Evolutionary conservation across 2,888 invertebrate genomes (phyloP).

Genomic region (Zygogramma bicolorata): DNA sequence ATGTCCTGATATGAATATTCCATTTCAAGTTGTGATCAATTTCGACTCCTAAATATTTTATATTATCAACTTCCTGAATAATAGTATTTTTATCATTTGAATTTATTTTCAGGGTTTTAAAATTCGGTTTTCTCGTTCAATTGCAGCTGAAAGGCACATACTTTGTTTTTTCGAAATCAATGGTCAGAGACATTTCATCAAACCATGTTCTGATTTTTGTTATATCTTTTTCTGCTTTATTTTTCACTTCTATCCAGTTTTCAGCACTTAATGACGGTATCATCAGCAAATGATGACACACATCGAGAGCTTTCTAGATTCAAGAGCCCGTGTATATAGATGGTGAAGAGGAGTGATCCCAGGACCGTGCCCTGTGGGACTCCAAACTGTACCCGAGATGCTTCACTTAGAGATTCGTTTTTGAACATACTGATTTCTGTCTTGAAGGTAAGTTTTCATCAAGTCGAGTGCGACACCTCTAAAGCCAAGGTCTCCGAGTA

Average conservation of each 20-base stretch:
- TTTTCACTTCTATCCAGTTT: not conserved
- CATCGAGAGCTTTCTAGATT: not conserved
- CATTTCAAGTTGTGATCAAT: no score
- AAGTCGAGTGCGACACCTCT: not conserved
- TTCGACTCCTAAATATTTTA: no score
- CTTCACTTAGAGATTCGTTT: not conserved
- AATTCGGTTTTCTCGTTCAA: not conserved
- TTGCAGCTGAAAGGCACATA: not conserved
- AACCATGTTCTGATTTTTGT: not conserved
- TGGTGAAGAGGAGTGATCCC: not conserved
- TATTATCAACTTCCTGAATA: no score
- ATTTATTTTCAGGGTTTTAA: no score
- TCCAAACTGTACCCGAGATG: not conserved
- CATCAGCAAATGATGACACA: not conserved
- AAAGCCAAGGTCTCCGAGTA: not conserved
- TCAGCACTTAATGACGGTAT: not conserved
- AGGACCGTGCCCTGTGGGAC: not conserved
- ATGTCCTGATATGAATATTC: no score
- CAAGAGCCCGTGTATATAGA: not conserved
- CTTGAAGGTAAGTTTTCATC: not conserved
- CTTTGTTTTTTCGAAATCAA: not conserved
- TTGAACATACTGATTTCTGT: not conserved
- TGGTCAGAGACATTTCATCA: not conserved
- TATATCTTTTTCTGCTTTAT: not conserved
- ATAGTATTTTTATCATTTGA: no score